Percentiles rank a stretch among this genome's conserved stretches.
These are phyloP conservation scores for Siniperca undulata DNA, from an alignment of 2,797 vertebrate genomes.

Conservation along the genomic window DNA sequence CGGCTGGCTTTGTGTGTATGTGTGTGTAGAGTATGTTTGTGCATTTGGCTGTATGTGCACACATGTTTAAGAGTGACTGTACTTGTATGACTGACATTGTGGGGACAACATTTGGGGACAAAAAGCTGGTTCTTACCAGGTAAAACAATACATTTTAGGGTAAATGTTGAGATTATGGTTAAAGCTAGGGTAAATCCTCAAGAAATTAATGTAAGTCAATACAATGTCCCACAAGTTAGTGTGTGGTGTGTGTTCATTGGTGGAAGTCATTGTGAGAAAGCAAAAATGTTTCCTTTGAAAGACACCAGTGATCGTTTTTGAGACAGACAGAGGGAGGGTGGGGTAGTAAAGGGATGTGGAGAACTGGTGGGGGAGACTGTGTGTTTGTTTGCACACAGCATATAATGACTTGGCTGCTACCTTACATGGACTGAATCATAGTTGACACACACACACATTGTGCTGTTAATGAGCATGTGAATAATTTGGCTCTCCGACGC, in stretches of 20 bases:
- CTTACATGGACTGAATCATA: constrained; percentile 69
- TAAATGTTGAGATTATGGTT: neutral
- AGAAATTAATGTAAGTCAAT: neutral
- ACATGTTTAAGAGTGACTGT: neutral
- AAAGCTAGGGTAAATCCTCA: neutral
- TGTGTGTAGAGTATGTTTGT: constrained; percentile 18
- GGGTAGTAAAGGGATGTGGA: neutral
- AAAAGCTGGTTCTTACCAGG: neutral
- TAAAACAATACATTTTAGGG: constrained; percentile 1
- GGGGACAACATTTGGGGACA: neutral
- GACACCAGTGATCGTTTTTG: constrained; percentile 8
- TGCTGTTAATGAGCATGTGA: constrained; percentile 70
- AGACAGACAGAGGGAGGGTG: constrained; percentile 22
- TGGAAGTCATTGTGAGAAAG: constrained; percentile 18
- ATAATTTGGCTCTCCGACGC: constrained; percentile 52
- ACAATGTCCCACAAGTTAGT: neutral
- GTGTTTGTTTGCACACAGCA: constrained; percentile 75
- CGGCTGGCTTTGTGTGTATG: constrained; percentile 38
- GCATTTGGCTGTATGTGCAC: constrained; percentile 20
- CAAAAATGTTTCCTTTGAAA: constrained; percentile 16
- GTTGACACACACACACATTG: constrained; percentile 50
- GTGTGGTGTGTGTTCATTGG: constrained; percentile 1
- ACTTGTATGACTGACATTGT: constrained; percentile 10
- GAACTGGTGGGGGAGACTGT: constrained; percentile 16
- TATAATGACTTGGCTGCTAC: constrained; percentile 75